Evolutionary conservation across 2,797 vertebrate species (phyloP).

Genomic region (Mus caroli): DNA sequence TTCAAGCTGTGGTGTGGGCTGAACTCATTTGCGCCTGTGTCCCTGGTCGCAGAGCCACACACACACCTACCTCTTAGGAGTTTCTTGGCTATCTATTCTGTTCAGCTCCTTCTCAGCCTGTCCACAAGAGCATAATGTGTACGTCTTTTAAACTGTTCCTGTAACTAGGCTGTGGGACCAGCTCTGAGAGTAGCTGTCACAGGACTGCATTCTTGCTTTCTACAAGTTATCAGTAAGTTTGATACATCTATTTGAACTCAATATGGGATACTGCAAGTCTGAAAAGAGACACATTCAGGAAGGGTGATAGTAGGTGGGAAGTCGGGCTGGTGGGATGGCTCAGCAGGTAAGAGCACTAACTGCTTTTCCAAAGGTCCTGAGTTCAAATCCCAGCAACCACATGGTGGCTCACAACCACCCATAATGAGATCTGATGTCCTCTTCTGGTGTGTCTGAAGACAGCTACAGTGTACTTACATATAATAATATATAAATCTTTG

Average conservation of each 20-base stretch:
- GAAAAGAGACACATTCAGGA: background rate
- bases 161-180: fast-evolving
- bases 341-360: no score
- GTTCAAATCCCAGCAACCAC: no score
- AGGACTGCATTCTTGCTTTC: background rate
- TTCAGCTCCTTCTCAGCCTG: background rate
- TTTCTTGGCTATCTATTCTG: background rate
- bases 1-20: no score
- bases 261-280: fast-evolving
- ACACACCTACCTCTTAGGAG: background rate
- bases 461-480: no score
- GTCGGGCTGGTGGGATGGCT: no score
- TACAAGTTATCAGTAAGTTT: background rate
- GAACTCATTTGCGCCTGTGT: background rate
- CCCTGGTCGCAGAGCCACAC: fast-evolving
- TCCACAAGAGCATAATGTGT: background rate
- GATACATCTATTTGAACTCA: background rate
- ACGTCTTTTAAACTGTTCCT: background rate
- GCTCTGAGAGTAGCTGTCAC: background rate
- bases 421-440: no score
- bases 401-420: no score
- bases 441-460: no score
- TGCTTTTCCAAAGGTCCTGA: no score
- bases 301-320: background rate
- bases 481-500: no score